Base-by-base conservation (phyloP, 1,140 invertebrate genomes). In the Onthophagus taurus region DNA sequence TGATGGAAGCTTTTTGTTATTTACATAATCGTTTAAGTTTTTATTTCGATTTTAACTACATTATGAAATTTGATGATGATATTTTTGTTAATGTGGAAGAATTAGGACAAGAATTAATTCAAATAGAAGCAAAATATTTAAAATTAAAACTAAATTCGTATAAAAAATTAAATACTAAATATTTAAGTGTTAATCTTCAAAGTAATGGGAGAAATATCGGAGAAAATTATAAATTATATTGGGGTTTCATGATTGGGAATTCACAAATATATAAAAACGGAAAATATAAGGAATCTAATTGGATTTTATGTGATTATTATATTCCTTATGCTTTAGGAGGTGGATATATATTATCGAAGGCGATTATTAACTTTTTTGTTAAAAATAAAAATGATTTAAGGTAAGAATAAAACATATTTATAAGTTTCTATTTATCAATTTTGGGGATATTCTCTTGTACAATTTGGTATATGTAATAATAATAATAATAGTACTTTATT, bases 261-360 rank as follows among this genome's bases (percentile, higher is more conserved):
- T 88, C 90, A 13, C 72, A 68, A 48, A 81, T 93, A 0, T 83
- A 85, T 61, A 74, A 71, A 19, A 72, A 59, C 42, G 92, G 92
- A 4, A 85, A 85, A 58, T 97, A 92, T 90, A 77, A 80, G 55
- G 93, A 97, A 65, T 67, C 66, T 1, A 75, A 85, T 35, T 97
- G 91, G 84, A 80, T 87, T 58, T 61, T 94, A 0, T 97, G 92
- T 70, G 91, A 97, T 67, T 75, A 77, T 54, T 99, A 98, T 70
- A 65, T 97, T 30, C 93, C 93, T 0, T 97, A 98, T 74, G 93
- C 95, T 14, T 65, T 93, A 3, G 95, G 95, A 23, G 95, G 95
- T 21, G 94, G 93, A 17, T 99, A 98, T 66, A 72, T 98, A 8
- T 59, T 98, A 31, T 91, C 89, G 0, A 72, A 74, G 34, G 79